Evolutionary conservation across 2,113 vertebrate species (phyloP), one percentile per base, ranked within the genome.

Genomic region (Gallinago jamesoni): DNA sequence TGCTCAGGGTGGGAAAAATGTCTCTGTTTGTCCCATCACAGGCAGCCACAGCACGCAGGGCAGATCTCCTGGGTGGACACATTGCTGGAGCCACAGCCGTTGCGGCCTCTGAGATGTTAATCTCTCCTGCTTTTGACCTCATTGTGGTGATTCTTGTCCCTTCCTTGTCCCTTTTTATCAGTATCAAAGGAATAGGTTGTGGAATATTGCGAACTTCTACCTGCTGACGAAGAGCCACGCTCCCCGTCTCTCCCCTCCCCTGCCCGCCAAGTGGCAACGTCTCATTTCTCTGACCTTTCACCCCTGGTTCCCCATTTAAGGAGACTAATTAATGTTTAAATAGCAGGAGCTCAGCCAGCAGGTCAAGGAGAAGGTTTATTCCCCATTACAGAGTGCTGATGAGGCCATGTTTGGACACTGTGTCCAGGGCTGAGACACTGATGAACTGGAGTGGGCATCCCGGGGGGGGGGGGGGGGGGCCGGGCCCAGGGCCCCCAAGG

Each of bases 301-400:
- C 89, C 91, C 75, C 53, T 62, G 48, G 28, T 81, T 96, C 17
- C 37, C 24, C 23, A 2, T 75, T 96, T 93, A 91, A 95, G 62
- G 62, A 84, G 27, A 30, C 35, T 94, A 96, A 96, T 93, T 96
- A 96, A 89, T 72, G 84, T 94, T 89, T 95, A 95, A 93, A 91
- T 78, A 75, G 60, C 69, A 60, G 89, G 69, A 93, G 39, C 45
- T 72, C 45, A 41, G 66, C 66, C 77, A 91, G 57, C 48, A 91
- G 66, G 78, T 82, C 31, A 3, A 90, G 78, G n/a, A 53, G 28
- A 79, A 87, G 62, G 43, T 87, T 89, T 84, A 59, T 84, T 84
- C 52, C 52, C 74, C 28, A 4, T 77, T 56, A 63, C 6, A 13
- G 69, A 72, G 48, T 43, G 33, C 37, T 77, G 85, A 81, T 69